Evolutionary conservation across 2,113 vertebrate species (phyloP), one percentile per base, ranked within the genome.

Genomic region (Bujurquina vittata): DNA sequence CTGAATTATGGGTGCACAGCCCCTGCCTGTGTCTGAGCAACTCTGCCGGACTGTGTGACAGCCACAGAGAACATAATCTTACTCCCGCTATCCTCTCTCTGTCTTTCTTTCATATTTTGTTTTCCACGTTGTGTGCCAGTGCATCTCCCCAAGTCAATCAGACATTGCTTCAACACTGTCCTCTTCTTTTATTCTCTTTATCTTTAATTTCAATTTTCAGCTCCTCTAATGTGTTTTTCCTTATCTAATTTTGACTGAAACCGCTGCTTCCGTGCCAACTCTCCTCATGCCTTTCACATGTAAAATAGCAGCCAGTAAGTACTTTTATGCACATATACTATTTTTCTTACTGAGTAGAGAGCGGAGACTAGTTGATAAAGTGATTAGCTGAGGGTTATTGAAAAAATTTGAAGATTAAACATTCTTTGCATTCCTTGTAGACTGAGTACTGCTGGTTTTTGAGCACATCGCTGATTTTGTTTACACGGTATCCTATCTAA

Each of bases 1-100:
- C 88, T 90, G 88, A 89, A 92, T 91, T 90, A 93, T 93, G 92
- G 86, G 92, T 81, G 87, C 85, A 77, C 76, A 90, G 84, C 87
- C 86, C 88, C 84, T 65, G 85, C 77, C 74, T 81, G 74, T 81
- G 90, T 88, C 87, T 15, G 35, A 87, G 83, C 87, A 88, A 79
- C 87, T 67, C 69, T 60, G 56, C 63, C 56, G 12, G 73, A 60
- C 61, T 88, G 88, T 85, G 82, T 84, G 83, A 92, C 92, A 90
- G 87, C 22, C 82, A 73, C 52, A 57, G 65, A 81, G 81, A 84
- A 63, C 87, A 86, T 86, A 88, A 80, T 92, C 83, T 62, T 67
- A 62, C 74, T 67, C 67, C 60, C 43, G 54, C 75, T 54, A 78
- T 84, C 61, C 72, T 67, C 22, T 60, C 40, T 76, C 26, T 52